Evolutionary conservation across 2,113 vertebrate genomes (phyloP).

Genomic region (Neomonachus schauinslandi): DNA sequence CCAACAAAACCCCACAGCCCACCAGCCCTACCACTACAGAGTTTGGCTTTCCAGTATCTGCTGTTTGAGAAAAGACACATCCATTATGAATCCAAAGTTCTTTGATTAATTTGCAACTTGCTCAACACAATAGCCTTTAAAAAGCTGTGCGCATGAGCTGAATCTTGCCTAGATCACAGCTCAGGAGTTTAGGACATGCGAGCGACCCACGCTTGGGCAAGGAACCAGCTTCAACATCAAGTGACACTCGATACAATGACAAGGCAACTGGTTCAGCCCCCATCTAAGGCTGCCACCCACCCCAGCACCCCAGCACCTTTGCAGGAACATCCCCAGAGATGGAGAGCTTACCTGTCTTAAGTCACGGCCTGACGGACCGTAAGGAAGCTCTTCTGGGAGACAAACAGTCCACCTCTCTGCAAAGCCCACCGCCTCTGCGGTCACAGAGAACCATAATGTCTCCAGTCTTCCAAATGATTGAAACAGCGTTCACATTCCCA

Average conservation of each 20-base stretch:
- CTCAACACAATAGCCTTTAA: neutral
- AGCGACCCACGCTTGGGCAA: neutral
- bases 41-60: neutral
- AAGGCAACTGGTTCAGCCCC: neutral
- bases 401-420: neutral
- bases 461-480: neutral
- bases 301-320: too few species aligned
- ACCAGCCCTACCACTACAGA: neutral
- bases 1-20: neutral
- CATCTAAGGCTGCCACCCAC: too few species aligned
- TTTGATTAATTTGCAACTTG: neutral
- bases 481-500: neutral
- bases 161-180: neutral
- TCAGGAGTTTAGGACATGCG: neutral
- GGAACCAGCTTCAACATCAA: neutral
- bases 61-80: neutral
- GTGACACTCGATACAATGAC: neutral
- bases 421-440: too few species aligned
- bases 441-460: neutral
- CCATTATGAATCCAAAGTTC: neutral
- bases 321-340: neutral
- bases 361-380: neutral
- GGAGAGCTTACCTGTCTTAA: neutral
- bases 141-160: neutral
- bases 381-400: neutral